A percentile compares a stretch with the other conserved stretches of the same genome.
These are phyloP conservation scores for Cavia aperea DNA, from an alignment of 2,113 vertebrate genomes.

Conservation along the genomic window DNA sequence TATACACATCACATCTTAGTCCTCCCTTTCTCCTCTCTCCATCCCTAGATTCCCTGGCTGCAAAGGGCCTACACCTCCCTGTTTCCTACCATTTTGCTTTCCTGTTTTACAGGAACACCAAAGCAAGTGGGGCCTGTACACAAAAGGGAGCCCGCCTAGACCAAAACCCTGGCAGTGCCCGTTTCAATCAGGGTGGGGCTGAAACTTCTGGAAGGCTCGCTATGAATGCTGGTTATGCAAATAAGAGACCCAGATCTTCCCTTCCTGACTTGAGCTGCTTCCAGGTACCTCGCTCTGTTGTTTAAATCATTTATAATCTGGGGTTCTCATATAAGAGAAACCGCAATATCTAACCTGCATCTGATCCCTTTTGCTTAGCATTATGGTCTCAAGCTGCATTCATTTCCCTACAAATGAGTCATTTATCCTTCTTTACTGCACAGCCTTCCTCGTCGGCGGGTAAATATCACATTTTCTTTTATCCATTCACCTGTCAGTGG, in stretches of 20 bases:
- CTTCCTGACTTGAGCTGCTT: background rate
- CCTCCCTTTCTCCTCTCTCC: background rate
- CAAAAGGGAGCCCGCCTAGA: background rate
- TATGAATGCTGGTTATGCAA: background rate
- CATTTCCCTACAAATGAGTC: background rate
- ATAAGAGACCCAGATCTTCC: background rate
- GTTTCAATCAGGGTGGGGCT: background rate
- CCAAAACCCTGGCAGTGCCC: background rate
- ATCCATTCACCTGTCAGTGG: background rate
- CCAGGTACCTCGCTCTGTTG: background rate
- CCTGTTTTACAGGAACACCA: background rate
- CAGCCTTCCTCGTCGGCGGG: background rate
- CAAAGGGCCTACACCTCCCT: background rate
- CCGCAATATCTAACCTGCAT: background rate
- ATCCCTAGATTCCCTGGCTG: background rate
- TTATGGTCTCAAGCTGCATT: background rate
- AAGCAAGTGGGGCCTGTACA: background rate
- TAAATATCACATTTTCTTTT: background rate
- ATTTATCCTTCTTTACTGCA: background rate
- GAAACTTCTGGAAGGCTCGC: background rate
- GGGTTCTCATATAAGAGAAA: background rate
- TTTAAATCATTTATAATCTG: background rate
- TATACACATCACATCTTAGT: background rate
- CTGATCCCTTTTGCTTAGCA: background rate
- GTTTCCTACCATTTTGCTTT: background rate